Evolutionary conservation across 2,888 invertebrate species (phyloP), one percentile per base, ranked within the genome.

Genomic region (Cheilosia variabilis): DNA sequence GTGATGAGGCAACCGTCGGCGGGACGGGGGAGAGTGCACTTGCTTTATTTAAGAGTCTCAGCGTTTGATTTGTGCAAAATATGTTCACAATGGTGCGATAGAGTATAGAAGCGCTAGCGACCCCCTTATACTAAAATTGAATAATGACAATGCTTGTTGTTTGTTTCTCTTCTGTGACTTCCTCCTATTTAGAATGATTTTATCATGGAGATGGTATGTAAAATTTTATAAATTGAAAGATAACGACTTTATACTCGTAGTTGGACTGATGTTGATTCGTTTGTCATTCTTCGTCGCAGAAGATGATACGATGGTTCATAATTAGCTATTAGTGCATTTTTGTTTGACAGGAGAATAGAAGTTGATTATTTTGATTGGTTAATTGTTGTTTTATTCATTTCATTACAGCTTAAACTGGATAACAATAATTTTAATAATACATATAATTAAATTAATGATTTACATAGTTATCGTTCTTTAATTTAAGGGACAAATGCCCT

Each of bases 221-320:
- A 27, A 66, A 52, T 58, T 41, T 52, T 66, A 76, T 58, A 76
- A 76, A 76, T 76, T 76, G 75, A 58, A 58, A 24, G 58, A 76
- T 60, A 76, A 76, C 58, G 66, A 57, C 47, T 47, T 24, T 58
- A 37, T 41, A 13, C 17, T 53, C 15, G 45, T 19, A 31, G 53
- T 55, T 55, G 68, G 1, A 24, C 15, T 50, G 34, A n/a, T 55
- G 55, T 52, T 55, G 43, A 57, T 69, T 57, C 34, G 69, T 45
- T 24, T 10, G 52, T 22, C 24, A 27, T 63, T 24, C 24, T 17
- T 47, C 9, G 24, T 52, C 15, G 13, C 52, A 13, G 13, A 10
- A 45, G 9, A 45, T n/a, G n/a, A 45, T 17, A 45, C 15, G 45
- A 24, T 22, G 17, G 24, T 13, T 24, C 3, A 2, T 47, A 17